A percentile compares a stretch with the other conserved stretches of the same genome.
Conservation (phyloP, 2,113 vertebrate genomes). For the Podarcis cretensis region DNA sequence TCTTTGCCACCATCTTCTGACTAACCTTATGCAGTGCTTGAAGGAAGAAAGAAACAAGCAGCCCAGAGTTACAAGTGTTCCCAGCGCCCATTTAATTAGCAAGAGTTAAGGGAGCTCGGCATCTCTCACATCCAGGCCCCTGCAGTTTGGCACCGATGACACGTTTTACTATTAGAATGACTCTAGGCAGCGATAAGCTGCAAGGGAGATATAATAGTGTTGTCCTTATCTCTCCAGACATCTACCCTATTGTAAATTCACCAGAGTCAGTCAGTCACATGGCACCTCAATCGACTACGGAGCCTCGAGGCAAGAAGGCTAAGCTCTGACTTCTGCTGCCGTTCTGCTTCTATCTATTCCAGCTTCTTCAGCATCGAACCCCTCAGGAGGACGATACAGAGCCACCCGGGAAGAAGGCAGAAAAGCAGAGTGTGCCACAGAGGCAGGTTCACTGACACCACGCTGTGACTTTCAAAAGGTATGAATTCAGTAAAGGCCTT, state of each 20-base stretch:
- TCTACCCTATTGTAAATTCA: slow-evolving; percentile 27
- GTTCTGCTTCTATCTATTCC: neutral
- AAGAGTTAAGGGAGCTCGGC: neutral
- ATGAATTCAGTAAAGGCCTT: neutral
- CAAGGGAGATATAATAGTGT: slow-evolving; percentile 3
- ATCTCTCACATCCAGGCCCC: neutral
- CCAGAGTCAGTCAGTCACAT: neutral
- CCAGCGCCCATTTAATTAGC: neutral
- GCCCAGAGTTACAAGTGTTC: neutral
- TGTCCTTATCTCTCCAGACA: slow-evolving; percentile 11
- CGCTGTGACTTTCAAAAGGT: neutral
- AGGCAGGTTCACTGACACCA: too few species aligned
- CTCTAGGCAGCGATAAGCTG: slow-evolving; percentile 14
- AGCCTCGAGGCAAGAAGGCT: neutral
- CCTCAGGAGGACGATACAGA: neutral
- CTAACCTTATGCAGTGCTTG: neutral
- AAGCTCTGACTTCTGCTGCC: neutral
- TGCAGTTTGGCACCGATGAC: neutral
- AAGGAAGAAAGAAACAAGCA: neutral
- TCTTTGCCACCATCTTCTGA: neutral
- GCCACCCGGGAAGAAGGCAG: neutral
- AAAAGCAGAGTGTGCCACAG: neutral
- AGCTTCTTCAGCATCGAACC: neutral
- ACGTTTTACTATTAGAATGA: neutral
- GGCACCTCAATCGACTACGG: neutral